phyloP scores from a whole-genome alignment of 2,797 vertebrate genomes.

The Sebastiscus albofasciatus region DNA sequence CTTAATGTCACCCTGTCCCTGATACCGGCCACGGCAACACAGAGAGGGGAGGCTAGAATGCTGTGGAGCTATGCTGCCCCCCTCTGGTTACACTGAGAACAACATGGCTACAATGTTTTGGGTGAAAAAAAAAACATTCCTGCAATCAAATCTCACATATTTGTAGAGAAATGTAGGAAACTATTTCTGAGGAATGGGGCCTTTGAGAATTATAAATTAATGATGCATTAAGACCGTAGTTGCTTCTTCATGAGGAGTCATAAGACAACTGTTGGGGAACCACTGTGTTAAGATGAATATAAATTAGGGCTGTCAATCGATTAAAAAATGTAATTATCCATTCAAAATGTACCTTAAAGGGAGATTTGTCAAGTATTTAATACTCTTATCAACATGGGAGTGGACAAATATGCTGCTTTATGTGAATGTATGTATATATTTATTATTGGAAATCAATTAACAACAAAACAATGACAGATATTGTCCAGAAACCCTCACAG shows the following conservation, averaged over 20 bases:
- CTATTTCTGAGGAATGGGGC: not conserved
- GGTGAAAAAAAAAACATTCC: too few species aligned
- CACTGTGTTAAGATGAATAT: not conserved
- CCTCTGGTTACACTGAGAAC: conserved; percentile 47
- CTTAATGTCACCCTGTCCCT: conserved; percentile 72
- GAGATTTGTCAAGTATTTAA: too few species aligned
- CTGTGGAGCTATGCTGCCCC: conserved; percentile 73
- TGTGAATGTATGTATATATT: too few species aligned
- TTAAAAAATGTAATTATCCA: too few species aligned
- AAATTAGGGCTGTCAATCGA: too few species aligned
- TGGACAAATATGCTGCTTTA: too few species aligned
- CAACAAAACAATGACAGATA: too few species aligned
- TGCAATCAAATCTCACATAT: not conserved
- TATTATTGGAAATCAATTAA: too few species aligned
- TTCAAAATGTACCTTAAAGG: too few species aligned
- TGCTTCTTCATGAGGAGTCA: not conserved
- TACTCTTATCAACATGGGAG: too few species aligned
- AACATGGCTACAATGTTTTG: not conserved
- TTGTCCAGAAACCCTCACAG: too few species aligned
- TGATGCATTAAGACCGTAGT: not conserved
- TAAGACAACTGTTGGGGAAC: not conserved
- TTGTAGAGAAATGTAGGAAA: not conserved
- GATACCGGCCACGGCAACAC: conserved; percentile 37
- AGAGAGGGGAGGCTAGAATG: not conserved
- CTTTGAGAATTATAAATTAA: not conserved